A percentile compares a stretch with the other conserved stretches of the same genome.
Conservation (phyloP, 2,888 invertebrate genomes). For the Pristionchus arcanus region DNA sequence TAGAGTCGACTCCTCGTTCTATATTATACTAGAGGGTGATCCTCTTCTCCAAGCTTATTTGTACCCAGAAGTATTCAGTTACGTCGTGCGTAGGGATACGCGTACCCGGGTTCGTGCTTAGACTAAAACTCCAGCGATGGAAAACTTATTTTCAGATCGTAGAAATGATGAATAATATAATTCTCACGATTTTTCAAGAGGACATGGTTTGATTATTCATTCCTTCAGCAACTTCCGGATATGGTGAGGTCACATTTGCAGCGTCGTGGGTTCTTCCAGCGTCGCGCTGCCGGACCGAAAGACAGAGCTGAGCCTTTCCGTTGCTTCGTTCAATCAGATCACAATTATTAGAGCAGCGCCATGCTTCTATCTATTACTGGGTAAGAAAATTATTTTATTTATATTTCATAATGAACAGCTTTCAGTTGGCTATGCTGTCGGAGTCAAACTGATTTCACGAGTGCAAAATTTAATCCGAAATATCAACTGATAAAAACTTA, state of each 20-base stretch:
- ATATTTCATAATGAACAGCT: too few species aligned
- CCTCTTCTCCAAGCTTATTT: not conserved
- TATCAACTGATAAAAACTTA: too few species aligned
- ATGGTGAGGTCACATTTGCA: not conserved
- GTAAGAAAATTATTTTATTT: not conserved
- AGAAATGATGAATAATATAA: not conserved
- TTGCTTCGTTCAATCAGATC: not conserved
- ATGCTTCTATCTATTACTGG: not conserved
- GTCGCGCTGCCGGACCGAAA: not conserved
- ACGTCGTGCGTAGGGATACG: not conserved
- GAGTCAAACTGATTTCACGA: not conserved
- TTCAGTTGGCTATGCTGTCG: not conserved
- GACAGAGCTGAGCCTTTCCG: not conserved
- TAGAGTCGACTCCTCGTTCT: not conserved
- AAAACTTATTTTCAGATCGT: not conserved
- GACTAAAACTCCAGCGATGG: not conserved
- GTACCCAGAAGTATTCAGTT: conserved; percentile 9
- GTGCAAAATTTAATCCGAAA: not conserved
- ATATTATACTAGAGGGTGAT: not conserved
- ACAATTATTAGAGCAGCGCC: not conserved
- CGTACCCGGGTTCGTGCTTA: not conserved
- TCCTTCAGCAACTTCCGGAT: not conserved
- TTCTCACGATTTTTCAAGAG: not conserved
- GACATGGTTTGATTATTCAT: not conserved
- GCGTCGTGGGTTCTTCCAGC: not conserved